Evolutionary conservation across 2,797 vertebrate genomes (phyloP).

Genomic region (Pipistrellus nathusii): DNA sequence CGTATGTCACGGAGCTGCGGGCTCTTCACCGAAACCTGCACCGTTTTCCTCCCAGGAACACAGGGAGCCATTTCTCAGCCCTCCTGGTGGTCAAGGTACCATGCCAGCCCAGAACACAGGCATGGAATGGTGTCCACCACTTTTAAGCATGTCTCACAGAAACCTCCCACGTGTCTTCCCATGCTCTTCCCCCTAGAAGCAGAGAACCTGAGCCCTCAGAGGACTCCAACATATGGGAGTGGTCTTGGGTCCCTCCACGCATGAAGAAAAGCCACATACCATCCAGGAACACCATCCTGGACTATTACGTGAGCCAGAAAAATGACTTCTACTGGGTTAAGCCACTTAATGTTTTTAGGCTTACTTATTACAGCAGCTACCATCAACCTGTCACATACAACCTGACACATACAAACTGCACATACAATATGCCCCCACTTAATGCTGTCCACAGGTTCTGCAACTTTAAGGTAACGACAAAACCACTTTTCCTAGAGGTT

Average conservation of each 20-base stretch:
- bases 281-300: neutral
- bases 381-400: neutral
- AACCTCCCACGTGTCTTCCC: rapidly evolving
- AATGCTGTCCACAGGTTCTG: neutral
- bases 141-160: no score
- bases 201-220: neutral
- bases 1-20: neutral
- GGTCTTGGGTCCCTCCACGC: no score
- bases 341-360: neutral
- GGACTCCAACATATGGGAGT: neutral
- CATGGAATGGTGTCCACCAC: rapidly evolving
- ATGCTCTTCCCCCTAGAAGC: neutral
- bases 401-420: neutral
- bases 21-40: neutral
- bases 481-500: neutral
- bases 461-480: neutral
- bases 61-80: neutral
- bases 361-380: slow-evolving; percentile 10
- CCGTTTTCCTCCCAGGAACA: neutral
- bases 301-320: neutral
- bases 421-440: no score
- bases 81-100: neutral
- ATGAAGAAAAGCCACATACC: neutral
- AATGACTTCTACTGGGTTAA: neutral
- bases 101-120: neutral